phyloP scores from a whole-genome alignment of 2,888 invertebrate genomes.

The Leptinotarsa haldemani region DNA sequence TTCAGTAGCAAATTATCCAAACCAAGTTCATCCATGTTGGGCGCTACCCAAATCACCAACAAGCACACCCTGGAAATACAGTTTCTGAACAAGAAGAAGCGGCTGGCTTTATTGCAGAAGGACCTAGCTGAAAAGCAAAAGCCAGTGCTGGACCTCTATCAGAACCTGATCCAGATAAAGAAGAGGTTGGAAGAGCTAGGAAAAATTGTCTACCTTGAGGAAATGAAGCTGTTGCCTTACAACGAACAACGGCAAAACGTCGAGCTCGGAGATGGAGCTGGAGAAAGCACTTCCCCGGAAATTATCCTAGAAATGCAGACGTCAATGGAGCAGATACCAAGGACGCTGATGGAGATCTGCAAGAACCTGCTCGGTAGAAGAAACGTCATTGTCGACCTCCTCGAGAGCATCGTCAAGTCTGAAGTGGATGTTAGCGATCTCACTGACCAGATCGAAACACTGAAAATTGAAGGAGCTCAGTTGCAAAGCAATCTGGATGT shows the following conservation, averaged over 20 bases:
- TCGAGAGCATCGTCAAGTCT: slow-evolving; percentile 55
- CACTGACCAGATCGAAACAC: slow-evolving; percentile 52
- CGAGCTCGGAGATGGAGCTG: slow-evolving; percentile 31
- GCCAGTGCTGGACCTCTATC: slow-evolving; percentile 60
- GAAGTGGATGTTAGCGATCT: slow-evolving; percentile 53
- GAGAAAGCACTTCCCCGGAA: slow-evolving; percentile 46
- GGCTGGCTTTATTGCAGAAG: slow-evolving; percentile 56
- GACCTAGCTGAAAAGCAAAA: slow-evolving; percentile 60
- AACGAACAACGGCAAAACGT: slow-evolving; percentile 28
- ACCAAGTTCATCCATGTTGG: slow-evolving; percentile 37
- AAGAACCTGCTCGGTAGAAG: slow-evolving; percentile 57
- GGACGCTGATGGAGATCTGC: slow-evolving; percentile 57
- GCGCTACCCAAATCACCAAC: slow-evolving; percentile 41
- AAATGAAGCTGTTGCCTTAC: slow-evolving; percentile 52
- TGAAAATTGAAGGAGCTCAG: slow-evolving; percentile 52
- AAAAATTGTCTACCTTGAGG: slow-evolving; percentile 57
- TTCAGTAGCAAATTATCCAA: slow-evolving; percentile 28
- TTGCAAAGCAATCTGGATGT: slow-evolving; percentile 56
- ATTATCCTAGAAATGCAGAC: slow-evolving; percentile 55
- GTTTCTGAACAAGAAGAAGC: slow-evolving; percentile 61
- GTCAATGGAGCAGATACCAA: slow-evolving; percentile 59
- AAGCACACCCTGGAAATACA: slow-evolving; percentile 60
- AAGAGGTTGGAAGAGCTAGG: slow-evolving; percentile 60
- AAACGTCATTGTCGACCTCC: slow-evolving; percentile 55
- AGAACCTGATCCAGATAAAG: slow-evolving; percentile 58